Evolutionary conservation across 2,888 invertebrate species (phyloP), one percentile per base, ranked within the genome.

Genomic region (Ferdinandea cuprea): DNA sequence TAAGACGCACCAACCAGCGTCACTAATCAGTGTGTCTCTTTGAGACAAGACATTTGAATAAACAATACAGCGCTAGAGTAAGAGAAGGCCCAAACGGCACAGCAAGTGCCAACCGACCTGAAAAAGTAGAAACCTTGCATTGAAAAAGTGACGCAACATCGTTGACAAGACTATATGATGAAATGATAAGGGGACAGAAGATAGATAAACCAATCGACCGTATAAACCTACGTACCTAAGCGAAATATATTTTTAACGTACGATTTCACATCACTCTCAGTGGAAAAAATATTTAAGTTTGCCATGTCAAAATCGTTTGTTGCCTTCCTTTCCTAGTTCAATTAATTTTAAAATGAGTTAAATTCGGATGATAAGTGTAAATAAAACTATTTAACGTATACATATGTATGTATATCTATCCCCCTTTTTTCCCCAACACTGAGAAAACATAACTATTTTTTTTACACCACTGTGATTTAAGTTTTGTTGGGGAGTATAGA

Each of bases 91-190:
- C 48, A 50, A 72, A n/a, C 32, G 46, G 19, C 25, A 46, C 3
- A 9, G 9, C 50, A 21, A 19, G 19, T 25, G 5, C 25, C 5
- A 25, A 5, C 5, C 25, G 25, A 54, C 40, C 21, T 4, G 13
- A 40, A 40, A 68, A 66, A 66, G 59, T 66, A 76, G 74, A 76
- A 74, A 59, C 58, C 66, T 59, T 19, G 21, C 30, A 15, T 58
- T n/a, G 13, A 50, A 37, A 35, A 76, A 68, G 68, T 76, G 74
- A 76, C 74, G 74, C 74, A 76, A 76, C 74, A 76, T 58, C 50
- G 68, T 59, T 66, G 52, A 50, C 48, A 21, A 48, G 58, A 15
- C 15, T 52, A 76, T 59, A 25, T 35, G 74, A 59, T 59, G 50
- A 74, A 74, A 74, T 59, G 74, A 66, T 58, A 59, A 59, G 44